Base-by-base conservation (phyloP, 2,113 vertebrate species). In the Piaya cayana region DNA sequence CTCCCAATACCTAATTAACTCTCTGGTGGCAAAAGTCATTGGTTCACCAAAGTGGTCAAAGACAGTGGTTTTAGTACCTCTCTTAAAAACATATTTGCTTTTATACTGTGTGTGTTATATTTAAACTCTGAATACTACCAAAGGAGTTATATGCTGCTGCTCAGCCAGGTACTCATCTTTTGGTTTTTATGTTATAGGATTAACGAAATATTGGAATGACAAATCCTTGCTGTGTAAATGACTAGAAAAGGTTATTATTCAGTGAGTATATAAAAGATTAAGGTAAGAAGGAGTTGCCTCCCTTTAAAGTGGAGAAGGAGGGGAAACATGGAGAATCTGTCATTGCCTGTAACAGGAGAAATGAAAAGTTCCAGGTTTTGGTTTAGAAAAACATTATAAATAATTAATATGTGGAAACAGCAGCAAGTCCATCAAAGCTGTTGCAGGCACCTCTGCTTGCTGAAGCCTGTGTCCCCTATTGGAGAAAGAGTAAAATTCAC, bases 161-260 rank as follows among this genome's bases (percentile, higher is more conserved):
- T 90, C 82, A 70, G 47, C 39, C 47, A 0, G 30, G 68, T 74
- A 62, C 26, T 15, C 49, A 83, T 74, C 88, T 94, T 85, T 10
- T 15, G 42, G 29, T 11, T 47, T 94, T 95, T 83, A 86, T 67
- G 34, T 88, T 92, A 50, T 15, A 56, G 82, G 96, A 90, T 92
- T 92, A 96, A 92, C 92, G 90, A 97, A 92, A 88, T 80, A 67
- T 9, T 83, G 86, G 68, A 93, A 81, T 92, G 92, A 92, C 88
- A 95, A 95, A 95, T 88, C 80, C 86, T 90, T 63, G 20, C 68
- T 88, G 76, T 86, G 82, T 81, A 86, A 93, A 78, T 88, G 95
- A 81, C 68, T 86, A 95, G 84, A 70, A 96, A 92, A 95, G 32
- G 60, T 95, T 90, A 74, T 97, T 94, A 93, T 43, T 88, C 76